Conservation (phyloP, 2,888 invertebrate species). For the Xanthostigma xanthostigma region DNA sequence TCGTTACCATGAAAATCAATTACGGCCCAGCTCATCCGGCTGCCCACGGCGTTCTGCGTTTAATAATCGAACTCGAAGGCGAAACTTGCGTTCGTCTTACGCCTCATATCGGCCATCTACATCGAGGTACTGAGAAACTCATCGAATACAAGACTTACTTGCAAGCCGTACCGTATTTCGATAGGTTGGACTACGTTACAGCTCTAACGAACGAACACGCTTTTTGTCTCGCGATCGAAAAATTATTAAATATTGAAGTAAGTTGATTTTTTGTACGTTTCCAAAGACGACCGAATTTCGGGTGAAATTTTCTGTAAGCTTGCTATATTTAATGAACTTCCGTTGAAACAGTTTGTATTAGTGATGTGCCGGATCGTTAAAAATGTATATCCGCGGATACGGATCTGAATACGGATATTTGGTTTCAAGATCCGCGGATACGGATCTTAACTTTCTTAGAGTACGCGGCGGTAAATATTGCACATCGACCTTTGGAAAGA, state of each 20-base stretch:
- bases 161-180: constrained; percentile 75
- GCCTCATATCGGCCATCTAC: constrained; percentile 75
- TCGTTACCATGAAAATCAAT: constrained; percentile 56
- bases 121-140: constrained; percentile 79
- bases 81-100: constrained; percentile 40
- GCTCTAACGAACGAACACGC: constrained; percentile 69
- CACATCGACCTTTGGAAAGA: too few relatives aligned
- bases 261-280: too few relatives aligned
- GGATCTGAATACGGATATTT: too few relatives aligned
- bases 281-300: too few relatives aligned
- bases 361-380: too few relatives aligned
- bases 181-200: constrained; percentile 77
- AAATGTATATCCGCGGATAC: too few relatives aligned
- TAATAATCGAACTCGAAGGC: constrained; percentile 67
- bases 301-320: too few relatives aligned
- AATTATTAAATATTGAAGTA: constrained; percentile 56
- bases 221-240: constrained; percentile 69
- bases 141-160: constrained; percentile 80
- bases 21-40: constrained; percentile 87
- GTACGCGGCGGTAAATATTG: too few relatives aligned
- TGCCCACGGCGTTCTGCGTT: constrained; percentile 74
- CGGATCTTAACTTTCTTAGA: too few relatives aligned
- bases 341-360: too few relatives aligned
- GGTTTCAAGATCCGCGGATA: too few relatives aligned
- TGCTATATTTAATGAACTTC: too few relatives aligned